Conservation (phyloP, 2,888 invertebrate genomes). For the Napeogenes sylphis region DNA sequence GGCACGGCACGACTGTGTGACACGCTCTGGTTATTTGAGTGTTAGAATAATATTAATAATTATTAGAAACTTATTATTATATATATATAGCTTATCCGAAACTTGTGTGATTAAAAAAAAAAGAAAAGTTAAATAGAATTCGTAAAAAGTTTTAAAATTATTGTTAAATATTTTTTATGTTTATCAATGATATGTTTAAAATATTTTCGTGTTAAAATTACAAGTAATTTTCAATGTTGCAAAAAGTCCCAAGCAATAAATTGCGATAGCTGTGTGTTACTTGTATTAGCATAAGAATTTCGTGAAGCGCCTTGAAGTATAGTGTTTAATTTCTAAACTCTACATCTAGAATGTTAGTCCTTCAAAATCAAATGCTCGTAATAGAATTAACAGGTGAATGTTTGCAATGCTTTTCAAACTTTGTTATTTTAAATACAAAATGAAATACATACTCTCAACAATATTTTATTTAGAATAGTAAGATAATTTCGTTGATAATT, state of each 20-base stretch:
- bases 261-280: constrained; percentile 18
- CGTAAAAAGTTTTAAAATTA: no score
- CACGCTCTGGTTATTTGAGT: constrained; percentile 21
- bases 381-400: no score
- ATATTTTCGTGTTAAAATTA: no score
- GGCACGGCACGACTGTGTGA: constrained; percentile 48
- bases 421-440: no score
- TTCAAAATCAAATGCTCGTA: neutral
- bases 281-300: constrained; percentile 65
- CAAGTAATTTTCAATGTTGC: constrained; percentile 31
- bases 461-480: no score
- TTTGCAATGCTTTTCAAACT: no score
- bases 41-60: constrained; percentile 19
- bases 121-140: neutral
- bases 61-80: constrained; percentile 13
- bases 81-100: constrained; percentile 12
- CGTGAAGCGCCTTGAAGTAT: constrained; percentile 51
- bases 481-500: no score
- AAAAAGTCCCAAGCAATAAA: constrained; percentile 18
- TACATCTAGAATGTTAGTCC: no score
- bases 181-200: no score
- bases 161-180: no score
- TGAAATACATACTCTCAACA: no score
- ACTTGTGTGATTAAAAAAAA: constrained; percentile 6
- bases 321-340: constrained; percentile 34